phyloP scores from a whole-genome alignment of 2,888 invertebrate species.

The Euplagia quadripunctaria region DNA sequence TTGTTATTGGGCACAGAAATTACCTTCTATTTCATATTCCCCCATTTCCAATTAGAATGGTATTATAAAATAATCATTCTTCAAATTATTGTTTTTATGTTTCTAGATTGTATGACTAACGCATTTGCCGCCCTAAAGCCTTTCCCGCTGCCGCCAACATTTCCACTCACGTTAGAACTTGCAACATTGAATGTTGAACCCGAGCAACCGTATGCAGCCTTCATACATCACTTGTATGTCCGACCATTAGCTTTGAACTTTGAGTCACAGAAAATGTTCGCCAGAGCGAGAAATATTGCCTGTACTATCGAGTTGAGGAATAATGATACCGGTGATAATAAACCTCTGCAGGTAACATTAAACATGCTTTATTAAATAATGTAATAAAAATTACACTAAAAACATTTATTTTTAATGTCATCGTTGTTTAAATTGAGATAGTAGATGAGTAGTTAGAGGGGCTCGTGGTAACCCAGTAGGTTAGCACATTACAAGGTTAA shows the following conservation, averaged over 20 bases:
- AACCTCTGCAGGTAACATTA: slow-evolving; percentile 90
- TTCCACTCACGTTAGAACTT: slow-evolving; percentile 93
- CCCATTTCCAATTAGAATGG: too few relatives aligned
- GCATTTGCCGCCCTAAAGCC: slow-evolving; percentile 94
- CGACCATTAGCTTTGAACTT: slow-evolving; percentile 95
- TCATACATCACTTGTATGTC: slow-evolving; percentile 96
- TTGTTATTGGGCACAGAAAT: too few relatives aligned
- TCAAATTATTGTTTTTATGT: background rate
- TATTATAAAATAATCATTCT: too few relatives aligned
- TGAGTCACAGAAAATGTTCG: slow-evolving; percentile 96
- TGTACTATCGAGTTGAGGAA: slow-evolving; percentile 96
- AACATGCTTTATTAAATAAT: too few relatives aligned
- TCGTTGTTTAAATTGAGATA: background rate
- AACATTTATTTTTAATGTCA: background rate
- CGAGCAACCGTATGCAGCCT: slow-evolving; percentile 94
- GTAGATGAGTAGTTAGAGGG: too few relatives aligned
- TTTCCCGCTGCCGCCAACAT: slow-evolving; percentile 93
- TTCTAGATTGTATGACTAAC: slow-evolving; percentile 93
- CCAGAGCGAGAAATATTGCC: slow-evolving; percentile 97
- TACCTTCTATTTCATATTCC: too few relatives aligned
- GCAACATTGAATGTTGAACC: slow-evolving; percentile 92
- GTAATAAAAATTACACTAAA: background rate
- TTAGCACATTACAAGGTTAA: too few relatives aligned
- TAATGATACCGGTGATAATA: slow-evolving; percentile 89
- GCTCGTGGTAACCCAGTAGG: too few relatives aligned